These are phyloP conservation scores for Glyptemys insculpta DNA, from an alignment of 2,797 vertebrate species.

Conservation along the genomic window DNA sequence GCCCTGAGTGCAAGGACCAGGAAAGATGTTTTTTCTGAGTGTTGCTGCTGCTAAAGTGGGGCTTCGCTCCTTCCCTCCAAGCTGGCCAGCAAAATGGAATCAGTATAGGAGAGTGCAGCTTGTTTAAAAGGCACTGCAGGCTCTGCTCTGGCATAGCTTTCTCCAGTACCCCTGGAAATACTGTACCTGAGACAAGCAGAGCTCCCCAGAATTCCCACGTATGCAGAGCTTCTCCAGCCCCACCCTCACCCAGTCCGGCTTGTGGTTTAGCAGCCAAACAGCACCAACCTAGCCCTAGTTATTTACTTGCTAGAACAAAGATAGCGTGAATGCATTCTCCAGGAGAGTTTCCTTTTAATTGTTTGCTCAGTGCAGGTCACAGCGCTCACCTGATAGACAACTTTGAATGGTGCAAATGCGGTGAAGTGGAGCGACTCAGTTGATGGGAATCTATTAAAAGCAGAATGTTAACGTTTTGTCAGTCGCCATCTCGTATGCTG, in stretches of 20 bases:
- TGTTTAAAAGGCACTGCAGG: background rate
- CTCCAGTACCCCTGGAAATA: background rate
- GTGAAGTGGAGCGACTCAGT: background rate
- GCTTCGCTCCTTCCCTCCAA: background rate
- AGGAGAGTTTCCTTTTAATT: background rate
- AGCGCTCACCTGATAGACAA: background rate
- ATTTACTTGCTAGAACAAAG: background rate
- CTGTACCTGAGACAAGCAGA: slow-evolving; percentile 13
- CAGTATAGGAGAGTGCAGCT: accelerated
- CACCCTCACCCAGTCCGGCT: background rate
- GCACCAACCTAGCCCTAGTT: background rate
- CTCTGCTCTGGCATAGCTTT: background rate
- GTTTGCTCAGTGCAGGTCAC: background rate
- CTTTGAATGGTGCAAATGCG: background rate
- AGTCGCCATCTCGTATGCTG: background rate
- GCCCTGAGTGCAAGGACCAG: background rate
- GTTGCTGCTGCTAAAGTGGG: background rate
- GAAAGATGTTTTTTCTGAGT: background rate
- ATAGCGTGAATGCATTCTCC: background rate
- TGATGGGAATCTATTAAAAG: background rate
- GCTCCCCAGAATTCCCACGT: background rate
- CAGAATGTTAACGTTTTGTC: background rate
- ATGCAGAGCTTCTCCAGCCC: background rate
- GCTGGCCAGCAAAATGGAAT: background rate
- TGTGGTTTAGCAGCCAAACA: background rate